These are phyloP conservation scores for Spinibarbus caldwelli DNA, from an alignment of 2,797 vertebrate genomes.

Conservation along the genomic window DNA sequence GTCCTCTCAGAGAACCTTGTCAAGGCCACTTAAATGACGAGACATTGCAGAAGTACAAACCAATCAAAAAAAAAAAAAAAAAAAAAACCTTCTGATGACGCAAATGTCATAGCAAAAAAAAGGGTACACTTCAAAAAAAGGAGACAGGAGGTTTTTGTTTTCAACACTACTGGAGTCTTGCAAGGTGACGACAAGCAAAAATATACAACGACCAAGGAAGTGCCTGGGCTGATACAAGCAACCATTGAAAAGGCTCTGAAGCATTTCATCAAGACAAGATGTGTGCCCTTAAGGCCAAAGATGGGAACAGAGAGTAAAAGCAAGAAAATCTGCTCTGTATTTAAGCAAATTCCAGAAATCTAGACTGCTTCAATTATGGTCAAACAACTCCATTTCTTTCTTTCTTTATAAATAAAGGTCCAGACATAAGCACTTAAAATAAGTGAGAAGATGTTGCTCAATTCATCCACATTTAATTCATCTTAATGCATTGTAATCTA, in stretches of 20 bases:
- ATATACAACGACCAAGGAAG: neutral
- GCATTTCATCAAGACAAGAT: constrained; percentile 32
- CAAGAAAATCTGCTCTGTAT: constrained; percentile 11
- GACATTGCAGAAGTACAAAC: constrained; percentile 6
- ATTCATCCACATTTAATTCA: neutral
- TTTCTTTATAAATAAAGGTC: constrained; percentile 3
- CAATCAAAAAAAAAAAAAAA: too few species aligned
- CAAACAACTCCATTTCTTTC: neutral
- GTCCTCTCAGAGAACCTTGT: constrained; percentile 45
- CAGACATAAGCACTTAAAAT: neutral
- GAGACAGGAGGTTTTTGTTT: constrained; percentile 3
- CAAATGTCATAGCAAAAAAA: neutral
- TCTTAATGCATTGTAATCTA: neutral
- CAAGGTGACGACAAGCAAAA: constrained; percentile 2
- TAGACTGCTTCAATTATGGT: neutral
- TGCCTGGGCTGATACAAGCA: neutral
- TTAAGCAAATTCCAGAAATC: neutral
- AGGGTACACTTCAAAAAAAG: neutral
- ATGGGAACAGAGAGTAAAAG: constrained; percentile 19
- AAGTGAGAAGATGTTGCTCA: neutral
- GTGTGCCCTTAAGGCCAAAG: neutral
- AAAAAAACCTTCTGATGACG: constrained; percentile 20
- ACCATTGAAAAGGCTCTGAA: constrained; percentile 37
- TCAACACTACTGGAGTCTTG: neutral
- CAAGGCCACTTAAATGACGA: constrained; percentile 53